phyloP scores from a whole-genome alignment of 2,113 vertebrate species.

The Rhinogobius similis region DNA sequence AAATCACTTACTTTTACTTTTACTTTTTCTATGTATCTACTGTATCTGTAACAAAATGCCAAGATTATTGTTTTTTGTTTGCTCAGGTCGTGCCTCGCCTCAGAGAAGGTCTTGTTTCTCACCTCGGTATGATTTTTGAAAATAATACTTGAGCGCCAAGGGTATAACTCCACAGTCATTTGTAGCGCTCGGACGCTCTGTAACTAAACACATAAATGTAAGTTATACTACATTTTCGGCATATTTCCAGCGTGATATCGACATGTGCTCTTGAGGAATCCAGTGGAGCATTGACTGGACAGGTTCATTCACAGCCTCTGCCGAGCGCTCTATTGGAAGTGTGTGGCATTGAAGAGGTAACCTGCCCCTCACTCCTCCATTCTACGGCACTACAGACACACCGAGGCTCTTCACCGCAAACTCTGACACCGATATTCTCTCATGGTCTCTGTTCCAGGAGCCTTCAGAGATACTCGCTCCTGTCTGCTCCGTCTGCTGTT shows the following conservation, averaged over 20 bases:
- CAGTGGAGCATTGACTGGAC: neutral
- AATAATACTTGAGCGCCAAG: too few species aligned
- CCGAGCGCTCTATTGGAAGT: conserved; percentile 4
- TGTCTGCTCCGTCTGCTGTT: neutral
- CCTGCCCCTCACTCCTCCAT: conserved; percentile 13
- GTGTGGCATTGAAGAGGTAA: conserved; percentile 38
- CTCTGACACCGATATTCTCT: conserved; percentile 6
- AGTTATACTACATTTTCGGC: conserved; percentile 8
- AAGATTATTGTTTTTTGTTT: too few species aligned
- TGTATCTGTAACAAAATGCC: too few species aligned
- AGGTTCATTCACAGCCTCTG: neutral
- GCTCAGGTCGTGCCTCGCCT: neutral
- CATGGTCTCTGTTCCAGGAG: neutral
- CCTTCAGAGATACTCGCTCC: neutral
- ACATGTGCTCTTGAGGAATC: conserved; percentile 1
- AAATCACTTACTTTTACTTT: too few species aligned
- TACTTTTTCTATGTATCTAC: too few species aligned
- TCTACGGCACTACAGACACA: neutral
- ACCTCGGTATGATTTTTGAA: too few species aligned
- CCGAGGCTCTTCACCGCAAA: neutral
- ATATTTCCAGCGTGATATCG: conserved; percentile 10
- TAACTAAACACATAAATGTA: conserved; percentile 9
- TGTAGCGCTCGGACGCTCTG: conserved; percentile 33
- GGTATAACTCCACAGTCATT: too few species aligned
- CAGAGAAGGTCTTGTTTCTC: too few species aligned